A percentile compares a stretch with the other conserved stretches of the same genome.
These are phyloP conservation scores for Danio aesculapii DNA, from an alignment of 2,797 vertebrate genomes.

Conservation along the genomic window DNA sequence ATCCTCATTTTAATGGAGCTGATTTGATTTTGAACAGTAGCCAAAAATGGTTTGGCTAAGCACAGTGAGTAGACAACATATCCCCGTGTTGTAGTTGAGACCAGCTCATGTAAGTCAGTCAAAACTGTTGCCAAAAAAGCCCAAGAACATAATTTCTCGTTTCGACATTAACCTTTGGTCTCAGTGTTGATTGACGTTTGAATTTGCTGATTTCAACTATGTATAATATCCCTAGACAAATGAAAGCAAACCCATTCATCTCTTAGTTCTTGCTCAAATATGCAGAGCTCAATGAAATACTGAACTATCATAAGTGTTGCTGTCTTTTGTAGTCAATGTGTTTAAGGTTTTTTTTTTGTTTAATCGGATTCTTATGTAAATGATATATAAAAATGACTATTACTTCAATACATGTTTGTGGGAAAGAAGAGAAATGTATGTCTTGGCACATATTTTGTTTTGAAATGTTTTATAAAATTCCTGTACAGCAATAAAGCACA, in stretches of 20 bases:
- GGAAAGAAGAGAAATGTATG: conserved; percentile 70
- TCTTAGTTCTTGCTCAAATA: conserved; percentile 36
- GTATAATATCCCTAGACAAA: neutral
- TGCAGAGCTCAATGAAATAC: conserved; percentile 37
- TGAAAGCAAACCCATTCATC: conserved; percentile 46
- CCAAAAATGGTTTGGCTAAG: neutral
- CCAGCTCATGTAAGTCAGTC: neutral
- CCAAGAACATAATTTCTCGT: neutral
- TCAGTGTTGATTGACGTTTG: neutral
- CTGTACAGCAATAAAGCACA: conserved; percentile 88
- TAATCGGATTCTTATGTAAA: conserved; percentile 72
- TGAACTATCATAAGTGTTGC: conserved; percentile 61
- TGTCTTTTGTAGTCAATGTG: conserved; percentile 71
- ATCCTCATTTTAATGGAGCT: neutral
- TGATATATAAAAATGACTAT: conserved; percentile 72
- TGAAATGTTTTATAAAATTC: conserved; percentile 82
- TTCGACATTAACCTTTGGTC: neutral
- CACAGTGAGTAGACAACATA: neutral
- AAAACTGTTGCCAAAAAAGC: neutral
- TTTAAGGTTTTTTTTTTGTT: conserved; percentile 45
- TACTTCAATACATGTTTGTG: conserved; percentile 78
- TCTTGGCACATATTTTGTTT: conserved; percentile 80
- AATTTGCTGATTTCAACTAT: neutral
- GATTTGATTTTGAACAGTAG: conserved; percentile 12
- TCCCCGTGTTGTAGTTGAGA: neutral